Base-by-base conservation (phyloP, 2,797 vertebrate species). In the Limosa lapponica region DNA sequence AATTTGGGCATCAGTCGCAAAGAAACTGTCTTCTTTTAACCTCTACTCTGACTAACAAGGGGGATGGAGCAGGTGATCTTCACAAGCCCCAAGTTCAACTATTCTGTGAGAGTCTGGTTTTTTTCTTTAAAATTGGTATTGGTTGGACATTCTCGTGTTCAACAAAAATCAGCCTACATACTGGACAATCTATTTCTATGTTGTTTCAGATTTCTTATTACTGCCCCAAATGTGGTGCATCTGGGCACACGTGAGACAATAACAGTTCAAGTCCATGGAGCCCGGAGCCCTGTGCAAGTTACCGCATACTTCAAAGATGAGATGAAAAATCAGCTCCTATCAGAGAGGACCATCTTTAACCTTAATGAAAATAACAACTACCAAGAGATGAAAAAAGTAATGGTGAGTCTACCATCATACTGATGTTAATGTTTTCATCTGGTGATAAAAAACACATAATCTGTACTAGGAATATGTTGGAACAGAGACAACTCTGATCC, bases 161-260 rank as follows among this genome's bases (percentile, higher is more conserved):
- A 28, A 6, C 3, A 3, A 79, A 77, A 84, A 64, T 57, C 41
- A 81, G 19, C 18, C n/a, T 69, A 62, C 18, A 6, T 43, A n/a
- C 12, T 39, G 23, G 36, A 64, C 7, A 62, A 73, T 57, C 30
- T 78, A 17, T 51, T 93, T 89, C 49, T 84, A 11, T 89, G 8
- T 84, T 58, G 32, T 19, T 93, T 79, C 77, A 98, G 98, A 57
- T 98, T 82, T 88, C 96, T 98, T 16, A 97, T 98, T 73, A 97
- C 97, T 84, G 96, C 97, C 37, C 98, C 98, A 65, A 98, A 97
- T 71, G 94, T 97, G 37, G 67, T 98, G 22, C 98, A 97, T 41
- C 16, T 97, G 80, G 98, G 96, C 44, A 97, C 77, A 57, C 36
- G 91, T 2, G 97, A 98, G 90, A 98, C 93, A 0, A 36, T 98